Evolutionary conservation across 2,113 vertebrate genomes (phyloP).

Genomic region (Melanerpes aurifrons): DNA sequence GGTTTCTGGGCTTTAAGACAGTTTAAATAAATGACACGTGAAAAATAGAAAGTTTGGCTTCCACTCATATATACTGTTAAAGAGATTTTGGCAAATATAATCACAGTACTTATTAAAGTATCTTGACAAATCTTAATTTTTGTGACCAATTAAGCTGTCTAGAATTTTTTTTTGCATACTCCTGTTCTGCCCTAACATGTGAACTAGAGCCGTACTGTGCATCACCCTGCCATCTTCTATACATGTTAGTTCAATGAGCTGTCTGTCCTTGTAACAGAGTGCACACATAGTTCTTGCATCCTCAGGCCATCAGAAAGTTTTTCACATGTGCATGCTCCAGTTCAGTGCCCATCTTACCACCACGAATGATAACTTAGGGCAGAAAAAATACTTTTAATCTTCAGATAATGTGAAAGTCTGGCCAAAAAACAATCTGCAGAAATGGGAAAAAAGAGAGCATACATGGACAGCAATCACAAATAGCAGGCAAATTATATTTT

Average conservation of each 20-base stretch:
- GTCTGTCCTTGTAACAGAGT: neutral
- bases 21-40: neutral
- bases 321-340: neutral
- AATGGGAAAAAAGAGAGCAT: neutral
- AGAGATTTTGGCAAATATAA: neutral
- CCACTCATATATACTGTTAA: neutral
- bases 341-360: neutral
- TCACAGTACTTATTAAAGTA: neutral
- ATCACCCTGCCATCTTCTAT: neutral
- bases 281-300: neutral
- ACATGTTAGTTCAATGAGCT: neutral
- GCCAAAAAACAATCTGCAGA: neutral
- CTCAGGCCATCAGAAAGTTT: neutral
- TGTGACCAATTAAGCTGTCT: neutral
- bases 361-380: neutral
- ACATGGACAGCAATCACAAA: neutral
- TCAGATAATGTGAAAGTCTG: neutral
- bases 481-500: neutral
- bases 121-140: neutral
- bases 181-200: neutral
- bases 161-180: neutral
- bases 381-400: neutral
- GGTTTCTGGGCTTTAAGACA: neutral
- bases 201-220: neutral
- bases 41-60: neutral